These are phyloP conservation scores for Mirounga angustirostris DNA, from an alignment of 2,113 vertebrate genomes.

Conservation along the genomic window DNA sequence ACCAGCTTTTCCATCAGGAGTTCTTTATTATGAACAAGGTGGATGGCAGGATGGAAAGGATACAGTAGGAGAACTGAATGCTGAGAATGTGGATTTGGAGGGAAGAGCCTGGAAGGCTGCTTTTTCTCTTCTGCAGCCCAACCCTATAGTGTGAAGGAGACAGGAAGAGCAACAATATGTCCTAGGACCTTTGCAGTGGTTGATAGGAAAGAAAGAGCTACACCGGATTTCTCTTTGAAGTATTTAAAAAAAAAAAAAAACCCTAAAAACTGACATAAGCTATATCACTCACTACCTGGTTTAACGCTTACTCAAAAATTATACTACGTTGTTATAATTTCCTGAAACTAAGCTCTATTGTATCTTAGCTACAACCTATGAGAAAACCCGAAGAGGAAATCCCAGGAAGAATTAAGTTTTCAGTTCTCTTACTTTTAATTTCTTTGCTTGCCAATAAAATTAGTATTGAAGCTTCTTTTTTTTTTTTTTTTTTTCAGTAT, in stretches of 20 bases:
- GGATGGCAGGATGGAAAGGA: not conserved
- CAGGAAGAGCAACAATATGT: accelerated
- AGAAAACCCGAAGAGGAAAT: slow-evolving; percentile 66
- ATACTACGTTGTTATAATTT: not conserved
- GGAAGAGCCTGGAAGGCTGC: accelerated
- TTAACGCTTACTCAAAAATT: slow-evolving; percentile 53
- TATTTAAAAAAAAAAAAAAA: not conserved
- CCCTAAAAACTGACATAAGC: not conserved
- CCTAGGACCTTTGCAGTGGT: not conserved
- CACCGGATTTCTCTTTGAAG: slow-evolving; percentile 11
- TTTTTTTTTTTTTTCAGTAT: too few species aligned
- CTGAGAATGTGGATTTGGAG: accelerated
- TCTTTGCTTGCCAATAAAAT: slow-evolving; percentile 51
- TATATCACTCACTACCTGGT: slow-evolving; percentile 38
- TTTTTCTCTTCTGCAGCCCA: not conserved
- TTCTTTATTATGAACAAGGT: slow-evolving; percentile 1
- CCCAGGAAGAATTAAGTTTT: slow-evolving; percentile 28
- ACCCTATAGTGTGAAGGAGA: accelerated
- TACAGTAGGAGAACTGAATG: not conserved
- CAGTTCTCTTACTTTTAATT: slow-evolving; percentile 38
- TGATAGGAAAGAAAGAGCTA: not conserved
- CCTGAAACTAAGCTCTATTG: slow-evolving; percentile 16
- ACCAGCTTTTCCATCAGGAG: slow-evolving; percentile 11
- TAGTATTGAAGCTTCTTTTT: not conserved
- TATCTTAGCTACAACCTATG: slow-evolving; percentile 23